Evolutionary conservation across 2,888 invertebrate genomes (phyloP).

Genomic region (Clitarchus hookeri): DNA sequence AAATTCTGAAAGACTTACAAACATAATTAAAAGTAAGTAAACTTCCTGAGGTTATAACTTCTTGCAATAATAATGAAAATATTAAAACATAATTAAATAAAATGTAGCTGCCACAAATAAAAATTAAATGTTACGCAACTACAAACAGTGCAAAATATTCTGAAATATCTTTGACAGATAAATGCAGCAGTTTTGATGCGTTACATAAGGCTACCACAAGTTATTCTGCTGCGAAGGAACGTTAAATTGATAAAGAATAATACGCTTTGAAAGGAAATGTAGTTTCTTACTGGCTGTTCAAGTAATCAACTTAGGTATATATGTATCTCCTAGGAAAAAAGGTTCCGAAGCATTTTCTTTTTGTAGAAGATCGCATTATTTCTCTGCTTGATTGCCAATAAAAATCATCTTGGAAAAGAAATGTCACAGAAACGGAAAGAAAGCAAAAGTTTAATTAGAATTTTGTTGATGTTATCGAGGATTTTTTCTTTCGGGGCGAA

Average conservation of each 20-base stretch:
- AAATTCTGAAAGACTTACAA: too few species aligned
- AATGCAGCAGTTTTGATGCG: too few species aligned
- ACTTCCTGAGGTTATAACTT: too few species aligned
- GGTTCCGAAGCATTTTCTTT: neutral
- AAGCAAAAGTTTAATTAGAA: conserved; percentile 8
- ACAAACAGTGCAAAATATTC: too few species aligned
- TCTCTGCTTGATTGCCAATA: neutral
- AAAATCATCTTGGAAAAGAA: neutral
- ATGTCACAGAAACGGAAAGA: neutral
- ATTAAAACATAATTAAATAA: too few species aligned
- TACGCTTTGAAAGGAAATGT: neutral
- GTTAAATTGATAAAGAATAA: neutral
- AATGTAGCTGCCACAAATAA: too few species aligned
- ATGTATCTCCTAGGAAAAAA: neutral
- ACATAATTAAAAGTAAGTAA: too few species aligned
- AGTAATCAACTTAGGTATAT: neutral
- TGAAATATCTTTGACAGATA: too few species aligned
- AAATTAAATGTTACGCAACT: too few species aligned
- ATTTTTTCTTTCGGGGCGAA: neutral
- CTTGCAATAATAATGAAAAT: too few species aligned
- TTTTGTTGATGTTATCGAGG: neutral
- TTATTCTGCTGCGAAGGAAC: neutral
- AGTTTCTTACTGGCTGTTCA: neutral
- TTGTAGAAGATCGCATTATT: neutral
- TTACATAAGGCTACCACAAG: neutral